A percentile compares a stretch with the other conserved stretches of the same genome.
These are phyloP conservation scores for Thecocarcelia acutangulata DNA, from an alignment of 2,888 invertebrate genomes.

Conservation along the genomic window DNA sequence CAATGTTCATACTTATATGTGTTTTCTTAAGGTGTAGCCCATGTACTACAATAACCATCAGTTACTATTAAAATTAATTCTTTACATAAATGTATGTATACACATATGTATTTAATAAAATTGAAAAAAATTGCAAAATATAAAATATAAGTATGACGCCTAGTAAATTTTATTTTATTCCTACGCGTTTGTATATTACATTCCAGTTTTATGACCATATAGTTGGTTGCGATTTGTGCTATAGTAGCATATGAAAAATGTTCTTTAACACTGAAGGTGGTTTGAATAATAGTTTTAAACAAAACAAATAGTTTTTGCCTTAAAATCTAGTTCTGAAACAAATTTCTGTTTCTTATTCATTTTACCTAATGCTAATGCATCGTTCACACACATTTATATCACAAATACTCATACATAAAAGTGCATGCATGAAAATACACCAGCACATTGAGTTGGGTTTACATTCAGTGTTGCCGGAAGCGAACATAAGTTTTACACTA, in stretches of 20 bases:
- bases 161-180: slow-evolving; percentile 63
- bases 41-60: too few species aligned
- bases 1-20: too few species aligned
- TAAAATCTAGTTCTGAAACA: too few species aligned
- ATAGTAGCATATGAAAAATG: background rate
- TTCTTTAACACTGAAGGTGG: slow-evolving; percentile 3
- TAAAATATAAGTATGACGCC: slow-evolving; percentile 61
- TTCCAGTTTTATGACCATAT: slow-evolving; percentile 54
- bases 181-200: slow-evolving; percentile 30
- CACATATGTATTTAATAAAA: background rate
- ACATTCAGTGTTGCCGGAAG: too few species aligned
- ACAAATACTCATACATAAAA: background rate
- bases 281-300: background rate
- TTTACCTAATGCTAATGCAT: slow-evolving; percentile 10
- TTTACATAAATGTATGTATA: slow-evolving; percentile 20
- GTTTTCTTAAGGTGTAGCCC: too few species aligned
- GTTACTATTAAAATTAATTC: background rate
- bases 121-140: slow-evolving; percentile 50
- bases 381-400: background rate
- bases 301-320: too few species aligned
- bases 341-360: slow-evolving; percentile 20
- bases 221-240: slow-evolving; percentile 26
- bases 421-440: background rate
- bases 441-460: background rate
- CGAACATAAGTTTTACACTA: too few species aligned